phyloP scores from a whole-genome alignment of 1,140 invertebrate genomes.

The Ips nitidus region DNA sequence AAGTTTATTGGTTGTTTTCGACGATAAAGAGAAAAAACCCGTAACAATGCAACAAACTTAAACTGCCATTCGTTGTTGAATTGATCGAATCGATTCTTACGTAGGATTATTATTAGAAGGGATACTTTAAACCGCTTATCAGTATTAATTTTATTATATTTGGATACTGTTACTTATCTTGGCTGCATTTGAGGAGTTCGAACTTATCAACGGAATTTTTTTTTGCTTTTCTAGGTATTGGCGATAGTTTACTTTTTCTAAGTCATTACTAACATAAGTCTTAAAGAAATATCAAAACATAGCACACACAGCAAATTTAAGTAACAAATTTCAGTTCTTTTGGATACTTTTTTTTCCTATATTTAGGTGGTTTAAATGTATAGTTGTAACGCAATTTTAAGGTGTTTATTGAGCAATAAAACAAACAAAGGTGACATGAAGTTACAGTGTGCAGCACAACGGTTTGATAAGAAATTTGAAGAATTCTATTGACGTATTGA shows the following conservation, averaged over 20 bases:
- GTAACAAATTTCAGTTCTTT: no score
- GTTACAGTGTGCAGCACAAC: no score
- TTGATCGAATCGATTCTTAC: background rate
- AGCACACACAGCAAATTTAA: no score
- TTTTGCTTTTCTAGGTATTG: background rate
- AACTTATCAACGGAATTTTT: background rate
- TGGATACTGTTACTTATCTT: constrained; percentile 3
- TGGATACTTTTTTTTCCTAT: no score
- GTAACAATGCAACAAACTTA: background rate
- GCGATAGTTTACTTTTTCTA: background rate
- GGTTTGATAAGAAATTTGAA: no score
- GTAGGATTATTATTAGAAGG: background rate
- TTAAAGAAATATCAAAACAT: no score
- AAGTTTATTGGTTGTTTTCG: constrained; percentile 6
- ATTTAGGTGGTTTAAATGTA: no score
- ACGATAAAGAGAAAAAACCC: constrained; percentile 5
- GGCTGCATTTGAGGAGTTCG: constrained; percentile 8
- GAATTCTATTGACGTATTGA: no score
- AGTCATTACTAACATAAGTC: no score
- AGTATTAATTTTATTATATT: constrained; percentile 9
- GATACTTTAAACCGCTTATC: constrained; percentile 1
- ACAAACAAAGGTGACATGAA: no score
- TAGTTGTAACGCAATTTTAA: no score
- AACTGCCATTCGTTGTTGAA: background rate
- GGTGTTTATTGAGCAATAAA: no score